A percentile compares a stretch with the other conserved stretches of the same genome.
phyloP scores from a whole-genome alignment of 2,797 vertebrate genomes.

The Characodon lateralis region DNA sequence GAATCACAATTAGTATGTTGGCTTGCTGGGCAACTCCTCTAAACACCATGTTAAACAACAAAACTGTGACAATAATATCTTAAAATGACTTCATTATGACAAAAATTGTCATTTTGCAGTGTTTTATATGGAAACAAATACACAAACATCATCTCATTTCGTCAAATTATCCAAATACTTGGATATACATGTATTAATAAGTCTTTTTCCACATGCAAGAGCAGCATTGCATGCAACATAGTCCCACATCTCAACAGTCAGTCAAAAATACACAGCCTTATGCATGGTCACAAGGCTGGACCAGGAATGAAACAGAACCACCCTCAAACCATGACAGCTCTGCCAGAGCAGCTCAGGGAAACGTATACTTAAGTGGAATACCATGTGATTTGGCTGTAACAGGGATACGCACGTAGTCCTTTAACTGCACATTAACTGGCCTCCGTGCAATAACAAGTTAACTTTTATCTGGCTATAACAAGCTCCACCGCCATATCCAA shows the following conservation, averaged over 20 bases:
- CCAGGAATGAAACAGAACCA: conserved; percentile 77
- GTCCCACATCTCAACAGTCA: conserved; percentile 60
- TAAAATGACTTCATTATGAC: neutral
- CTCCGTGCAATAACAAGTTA: conserved; percentile 80
- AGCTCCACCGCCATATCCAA: conserved; percentile 72
- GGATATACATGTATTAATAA: neutral
- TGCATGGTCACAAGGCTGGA: conserved; percentile 74
- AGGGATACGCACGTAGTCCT: conserved; percentile 72
- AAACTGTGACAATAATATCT: neutral
- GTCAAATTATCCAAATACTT: neutral
- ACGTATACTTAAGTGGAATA: conserved; percentile 78
- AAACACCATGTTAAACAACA: conserved; percentile 33
- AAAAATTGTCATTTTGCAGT: neutral
- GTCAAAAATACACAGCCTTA: conserved; percentile 76
- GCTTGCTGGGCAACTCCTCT: conserved; percentile 59
- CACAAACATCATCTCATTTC: neutral
- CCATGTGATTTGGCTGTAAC: conserved; percentile 76
- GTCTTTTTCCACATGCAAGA: conserved; percentile 5
- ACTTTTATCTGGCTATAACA: conserved; percentile 81
- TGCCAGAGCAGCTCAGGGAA: conserved; percentile 67
- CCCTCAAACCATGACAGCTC: conserved; percentile 71
- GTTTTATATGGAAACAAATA: neutral
- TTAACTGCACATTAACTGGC: conserved; percentile 80
- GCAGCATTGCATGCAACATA: conserved; percentile 9
- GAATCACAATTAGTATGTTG: conserved; percentile 71